Evolutionary conservation across 92 coral and sea anemone genomes (phyloP), one percentile per base, ranked within the genome.

Genomic region (Blastomussa wellsi): DNA sequence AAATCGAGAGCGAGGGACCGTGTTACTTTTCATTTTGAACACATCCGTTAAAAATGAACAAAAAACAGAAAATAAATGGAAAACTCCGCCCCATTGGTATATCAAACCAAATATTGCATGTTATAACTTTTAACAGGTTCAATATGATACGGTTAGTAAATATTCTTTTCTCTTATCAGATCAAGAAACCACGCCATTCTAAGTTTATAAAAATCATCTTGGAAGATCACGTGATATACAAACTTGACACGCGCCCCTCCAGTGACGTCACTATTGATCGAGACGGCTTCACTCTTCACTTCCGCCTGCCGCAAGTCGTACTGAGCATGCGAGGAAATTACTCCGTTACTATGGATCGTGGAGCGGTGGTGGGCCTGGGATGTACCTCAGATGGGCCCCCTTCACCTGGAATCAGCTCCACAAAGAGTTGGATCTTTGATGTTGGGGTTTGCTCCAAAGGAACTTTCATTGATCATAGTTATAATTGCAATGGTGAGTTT

Each of bases 301-400:
- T 86, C 55, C 17, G 74, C 28, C 26, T 67, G 31, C 90, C 90
- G 33, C 77, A 77, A 29, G 85, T 41, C 26, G 90, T 86, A 72
- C 32, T 86, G 75, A 86, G 90, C 80, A 86, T 86, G 90, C 90
- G 86, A 6, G 90, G 90, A 72, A 86, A 86, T 82, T 86, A 86
- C 38, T 86, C 85, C 12, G 36, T 86, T 32, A 86, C 71, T 26
- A 41, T 86, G 83, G 90, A 86, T 53, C 59, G 84, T 29, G 90
- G 90, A 28, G 90, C 80, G 4, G 90, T 86, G 42, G 90, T 86
- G 51, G 90, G 90, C 55, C 72, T 42, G n/a, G 90, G 90, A 20
- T 86, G 90, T 72, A 78, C 85, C 35, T 80, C 85, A 9, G 90
- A 86, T 60, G 90, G 90, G 22, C 90, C 90, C 29, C 86, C 90